These are phyloP conservation scores for Tringa solitaria DNA, from an alignment of 2,113 vertebrate species.

Conservation along the genomic window DNA sequence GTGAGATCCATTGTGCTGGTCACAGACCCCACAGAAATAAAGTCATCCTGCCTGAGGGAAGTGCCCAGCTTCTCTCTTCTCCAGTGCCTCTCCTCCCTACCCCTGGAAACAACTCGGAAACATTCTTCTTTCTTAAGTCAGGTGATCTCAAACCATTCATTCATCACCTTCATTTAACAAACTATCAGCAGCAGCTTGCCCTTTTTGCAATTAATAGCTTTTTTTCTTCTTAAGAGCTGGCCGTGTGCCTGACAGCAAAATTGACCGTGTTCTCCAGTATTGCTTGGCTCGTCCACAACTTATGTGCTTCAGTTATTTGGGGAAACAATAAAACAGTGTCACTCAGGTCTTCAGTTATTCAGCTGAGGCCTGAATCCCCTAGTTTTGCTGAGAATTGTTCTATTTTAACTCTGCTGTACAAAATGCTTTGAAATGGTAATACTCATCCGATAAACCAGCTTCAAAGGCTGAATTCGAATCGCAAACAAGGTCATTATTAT, in stretches of 20 bases:
- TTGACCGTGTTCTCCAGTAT: neutral
- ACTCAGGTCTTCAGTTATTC: conserved; percentile 11
- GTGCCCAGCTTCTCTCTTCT: neutral
- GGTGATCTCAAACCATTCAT: neutral
- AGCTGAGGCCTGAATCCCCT: neutral
- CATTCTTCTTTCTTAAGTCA: neutral
- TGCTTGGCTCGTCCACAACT: neutral
- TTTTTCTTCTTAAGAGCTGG: neutral
- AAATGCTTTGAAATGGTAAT: conserved; percentile 66
- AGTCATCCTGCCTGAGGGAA: neutral
- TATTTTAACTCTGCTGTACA: conserved; percentile 41
- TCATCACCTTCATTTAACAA: neutral
- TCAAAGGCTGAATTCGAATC: conserved; percentile 59
- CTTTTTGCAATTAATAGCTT: neutral
- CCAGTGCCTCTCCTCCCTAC: neutral
- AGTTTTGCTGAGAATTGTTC: conserved; percentile 48
- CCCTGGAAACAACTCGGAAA: neutral
- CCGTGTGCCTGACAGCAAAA: neutral
- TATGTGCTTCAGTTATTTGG: neutral
- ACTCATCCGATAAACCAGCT: neutral
- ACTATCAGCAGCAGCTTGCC: neutral
- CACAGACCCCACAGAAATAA: neutral
- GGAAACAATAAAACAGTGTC: conserved; percentile 1
- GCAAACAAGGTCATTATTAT: conserved; percentile 45
- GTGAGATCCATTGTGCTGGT: neutral